Evolutionary conservation across 53 echinoderm and acorn worm genomes (phyloP).

Genomic region (Holothuria leucospilota): DNA sequence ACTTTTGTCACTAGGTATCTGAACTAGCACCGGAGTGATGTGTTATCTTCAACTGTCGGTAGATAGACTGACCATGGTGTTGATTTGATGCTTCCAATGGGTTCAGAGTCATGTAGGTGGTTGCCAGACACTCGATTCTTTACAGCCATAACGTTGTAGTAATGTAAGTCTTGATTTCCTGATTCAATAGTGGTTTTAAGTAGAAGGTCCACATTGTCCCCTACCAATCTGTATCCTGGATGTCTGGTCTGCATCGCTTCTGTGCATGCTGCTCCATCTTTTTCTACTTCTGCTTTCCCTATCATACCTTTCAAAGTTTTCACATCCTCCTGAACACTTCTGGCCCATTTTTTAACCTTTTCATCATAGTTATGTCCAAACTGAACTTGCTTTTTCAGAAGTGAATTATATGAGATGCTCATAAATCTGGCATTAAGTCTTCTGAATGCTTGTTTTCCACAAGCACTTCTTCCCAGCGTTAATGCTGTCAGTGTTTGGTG

Average conservation of each 20-base stretch:
- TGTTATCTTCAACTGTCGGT: constrained; percentile 32
- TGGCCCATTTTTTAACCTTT: constrained; percentile 13
- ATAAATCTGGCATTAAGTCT: not conserved
- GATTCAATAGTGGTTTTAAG: constrained; percentile 29
- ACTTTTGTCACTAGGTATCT: not conserved
- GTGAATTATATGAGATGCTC: not conserved
- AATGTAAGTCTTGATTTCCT: constrained; percentile 52
- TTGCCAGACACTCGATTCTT: constrained; percentile 53
- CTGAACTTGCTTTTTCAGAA: not conserved
- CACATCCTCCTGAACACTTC: not conserved
- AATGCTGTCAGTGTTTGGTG: constrained; percentile 27
- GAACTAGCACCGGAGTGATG: not conserved
- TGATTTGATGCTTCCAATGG: not conserved
- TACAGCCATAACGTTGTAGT: constrained; percentile 57
- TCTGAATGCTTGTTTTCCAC: not conserved
- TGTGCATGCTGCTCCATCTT: not conserved
- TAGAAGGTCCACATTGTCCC: constrained; percentile 71
- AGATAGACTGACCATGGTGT: not conserved
- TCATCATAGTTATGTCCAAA: not conserved
- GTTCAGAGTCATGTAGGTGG: not conserved
- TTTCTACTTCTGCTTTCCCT: not conserved
- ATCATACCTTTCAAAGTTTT: not conserved
- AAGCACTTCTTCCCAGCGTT: not conserved
- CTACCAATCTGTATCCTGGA: constrained; percentile 43
- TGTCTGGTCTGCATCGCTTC: constrained; percentile 9